phyloP scores from a whole-genome alignment of 2,888 invertebrate genomes.

The Zootermopsis nevadensis region DNA sequence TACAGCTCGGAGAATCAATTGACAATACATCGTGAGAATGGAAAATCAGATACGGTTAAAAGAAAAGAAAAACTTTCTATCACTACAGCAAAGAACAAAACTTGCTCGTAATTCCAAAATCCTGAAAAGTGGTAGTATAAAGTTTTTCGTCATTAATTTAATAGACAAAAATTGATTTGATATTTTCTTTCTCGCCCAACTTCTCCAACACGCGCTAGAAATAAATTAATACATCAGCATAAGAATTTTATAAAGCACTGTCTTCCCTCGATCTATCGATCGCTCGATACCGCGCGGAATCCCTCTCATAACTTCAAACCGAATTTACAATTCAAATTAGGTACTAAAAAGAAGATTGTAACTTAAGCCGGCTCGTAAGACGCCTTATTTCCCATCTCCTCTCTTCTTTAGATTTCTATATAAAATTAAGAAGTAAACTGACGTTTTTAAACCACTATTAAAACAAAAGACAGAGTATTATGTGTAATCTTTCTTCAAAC shows the following conservation, averaged over 20 bases:
- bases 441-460: slow-evolving; percentile 41
- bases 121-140: neutral
- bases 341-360: slow-evolving; percentile 39
- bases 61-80: neutral
- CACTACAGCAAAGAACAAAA: neutral
- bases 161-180: slow-evolving; percentile 45
- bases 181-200: slow-evolving; percentile 31
- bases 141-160: slow-evolving; percentile 40
- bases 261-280: neutral
- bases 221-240: slow-evolving; percentile 43
- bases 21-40: neutral
- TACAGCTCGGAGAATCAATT: neutral
- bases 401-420: slow-evolving; percentile 25
- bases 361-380: slow-evolving; percentile 38
- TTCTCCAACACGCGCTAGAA: slow-evolving; percentile 29
- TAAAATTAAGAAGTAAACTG: slow-evolving; percentile 38
- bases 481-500: slow-evolving; percentile 36
- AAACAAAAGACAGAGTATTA: slow-evolving; percentile 38
- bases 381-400: neutral
- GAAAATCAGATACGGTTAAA: neutral
- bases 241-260: slow-evolving; percentile 34
- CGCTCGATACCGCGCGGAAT: neutral
- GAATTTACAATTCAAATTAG: slow-evolving; percentile 49
- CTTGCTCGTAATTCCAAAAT: neutral
- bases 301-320: slow-evolving; percentile 35